Conservation (phyloP, 2,797 vertebrate species). For the Enteromius paludinosus region DNA sequence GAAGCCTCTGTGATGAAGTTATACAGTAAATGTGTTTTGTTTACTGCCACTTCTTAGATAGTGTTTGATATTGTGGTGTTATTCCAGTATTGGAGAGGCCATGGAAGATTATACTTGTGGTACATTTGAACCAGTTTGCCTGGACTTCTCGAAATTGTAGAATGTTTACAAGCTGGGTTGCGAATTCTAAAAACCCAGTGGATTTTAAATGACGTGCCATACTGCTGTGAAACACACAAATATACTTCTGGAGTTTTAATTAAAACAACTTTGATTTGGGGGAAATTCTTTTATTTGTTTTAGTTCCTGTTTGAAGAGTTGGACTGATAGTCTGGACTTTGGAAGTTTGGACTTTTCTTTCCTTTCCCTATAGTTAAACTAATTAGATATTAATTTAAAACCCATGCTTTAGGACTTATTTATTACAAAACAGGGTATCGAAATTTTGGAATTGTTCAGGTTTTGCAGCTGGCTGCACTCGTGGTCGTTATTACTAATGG, state of each 20-base stretch:
- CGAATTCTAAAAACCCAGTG: not conserved
- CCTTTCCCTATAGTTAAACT: not conserved
- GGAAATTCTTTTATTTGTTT: slow-evolving; percentile 3
- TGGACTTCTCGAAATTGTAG: not conserved
- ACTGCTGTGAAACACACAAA: slow-evolving; percentile 11
- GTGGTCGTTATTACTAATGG: not conserved
- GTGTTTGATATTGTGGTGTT: slow-evolving; percentile 3
- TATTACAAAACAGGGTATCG: not conserved
- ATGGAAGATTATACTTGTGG: not conserved
- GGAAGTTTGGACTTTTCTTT: not conserved
- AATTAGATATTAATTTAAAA: slow-evolving; percentile 2
- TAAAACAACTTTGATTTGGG: not conserved
- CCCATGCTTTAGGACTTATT: not conserved
- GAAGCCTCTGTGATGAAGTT: not conserved
- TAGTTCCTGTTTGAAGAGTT: not conserved
- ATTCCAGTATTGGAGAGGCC: slow-evolving; percentile 1
- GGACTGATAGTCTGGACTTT: not conserved
- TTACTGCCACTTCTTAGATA: slow-evolving; percentile 4
- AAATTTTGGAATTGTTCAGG: not conserved
- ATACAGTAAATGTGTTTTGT: slow-evolving; percentile 11
- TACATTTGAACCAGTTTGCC: not conserved
- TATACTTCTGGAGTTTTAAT: not conserved
- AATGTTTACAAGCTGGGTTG: slow-evolving; percentile 3
- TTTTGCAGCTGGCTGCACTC: slow-evolving; percentile 42
- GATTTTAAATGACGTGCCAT: slow-evolving; percentile 17